These are phyloP conservation scores for Amphipyra berbera DNA, from an alignment of 2,888 invertebrate species.

Conservation along the genomic window DNA sequence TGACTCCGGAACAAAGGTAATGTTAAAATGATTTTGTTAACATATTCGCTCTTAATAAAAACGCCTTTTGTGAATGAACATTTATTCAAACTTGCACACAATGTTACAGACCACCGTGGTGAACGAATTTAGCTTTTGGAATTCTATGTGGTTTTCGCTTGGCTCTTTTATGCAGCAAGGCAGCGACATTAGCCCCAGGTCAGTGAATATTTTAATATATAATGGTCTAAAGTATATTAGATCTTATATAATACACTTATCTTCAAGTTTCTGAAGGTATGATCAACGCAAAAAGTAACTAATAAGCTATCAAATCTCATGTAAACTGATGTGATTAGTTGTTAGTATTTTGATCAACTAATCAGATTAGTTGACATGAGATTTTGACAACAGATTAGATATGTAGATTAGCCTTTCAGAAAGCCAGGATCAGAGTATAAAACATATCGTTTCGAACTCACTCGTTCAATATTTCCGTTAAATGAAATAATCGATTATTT, in stretches of 20 bases:
- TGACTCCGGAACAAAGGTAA: conserved; percentile 74
- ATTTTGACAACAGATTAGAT: no score
- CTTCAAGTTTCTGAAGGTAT: not conserved
- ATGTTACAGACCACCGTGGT: conserved; percentile 91
- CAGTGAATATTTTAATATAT: conserved; percentile 75
- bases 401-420: no score
- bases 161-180: conserved; percentile 99
- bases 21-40: not conserved
- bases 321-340: no score
- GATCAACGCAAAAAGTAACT: no score
- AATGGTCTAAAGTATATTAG: conserved; percentile 53
- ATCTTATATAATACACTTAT: not conserved
- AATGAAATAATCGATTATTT: no score
- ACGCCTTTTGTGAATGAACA: conserved; percentile 33
- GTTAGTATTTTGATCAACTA: no score
- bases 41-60: not conserved
- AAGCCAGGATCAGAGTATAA: no score
- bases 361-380: no score
- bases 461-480: no score
- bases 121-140: conserved; percentile 98
- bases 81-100: conserved; percentile 44
- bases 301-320: no score
- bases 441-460: no score
- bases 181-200: conserved; percentile 98
- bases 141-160: conserved; percentile 99